A percentile compares a stretch with the other conserved stretches of the same genome.
These are phyloP conservation scores for Pachyrhynchus sulphureomaculatus DNA, from an alignment of 1,140 invertebrate species.

Conservation along the genomic window DNA sequence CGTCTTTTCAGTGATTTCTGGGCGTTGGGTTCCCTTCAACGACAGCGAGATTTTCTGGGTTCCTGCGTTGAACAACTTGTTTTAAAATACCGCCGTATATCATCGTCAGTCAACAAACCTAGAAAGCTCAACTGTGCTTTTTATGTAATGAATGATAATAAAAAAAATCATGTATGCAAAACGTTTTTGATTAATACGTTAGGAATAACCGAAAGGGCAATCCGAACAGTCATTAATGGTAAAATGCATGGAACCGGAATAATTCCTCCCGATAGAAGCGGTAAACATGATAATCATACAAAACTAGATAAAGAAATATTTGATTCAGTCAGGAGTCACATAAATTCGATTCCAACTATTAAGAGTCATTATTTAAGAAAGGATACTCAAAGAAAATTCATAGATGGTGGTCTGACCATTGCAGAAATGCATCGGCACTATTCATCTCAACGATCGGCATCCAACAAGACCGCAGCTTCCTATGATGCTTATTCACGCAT, in stretches of 20 bases:
- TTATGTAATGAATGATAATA: neutral
- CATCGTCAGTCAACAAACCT: neutral
- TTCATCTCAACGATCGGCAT: constrained; percentile 31
- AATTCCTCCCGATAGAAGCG: constrained; percentile 24
- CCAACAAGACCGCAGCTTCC: constrained; percentile 30
- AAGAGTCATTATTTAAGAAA: constrained; percentile 31
- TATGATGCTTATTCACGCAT: constrained; percentile 44
- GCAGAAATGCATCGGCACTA: constrained; percentile 45
- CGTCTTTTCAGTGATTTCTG: neutral
- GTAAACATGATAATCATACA: constrained; percentile 30
- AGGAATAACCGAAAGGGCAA: neutral
- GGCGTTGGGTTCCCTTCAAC: neutral
- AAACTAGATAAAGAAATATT: constrained; percentile 32
- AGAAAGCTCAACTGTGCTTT: neutral
- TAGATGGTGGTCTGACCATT: constrained; percentile 44
- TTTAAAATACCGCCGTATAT: neutral
- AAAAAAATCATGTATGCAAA: neutral
- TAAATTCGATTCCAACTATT: constrained; percentile 42
- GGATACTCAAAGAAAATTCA: constrained; percentile 41
- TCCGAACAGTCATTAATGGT: neutral
- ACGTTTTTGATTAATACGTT: neutral
- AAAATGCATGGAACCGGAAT: neutral
- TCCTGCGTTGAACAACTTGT: neutral
- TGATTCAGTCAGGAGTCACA: constrained; percentile 29
- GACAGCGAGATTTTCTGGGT: neutral